A percentile compares a stretch with the other conserved stretches of the same genome.
Evolutionary conservation across 2,113 vertebrate genomes (phyloP).

Genomic region (Anhinga rufa): DNA sequence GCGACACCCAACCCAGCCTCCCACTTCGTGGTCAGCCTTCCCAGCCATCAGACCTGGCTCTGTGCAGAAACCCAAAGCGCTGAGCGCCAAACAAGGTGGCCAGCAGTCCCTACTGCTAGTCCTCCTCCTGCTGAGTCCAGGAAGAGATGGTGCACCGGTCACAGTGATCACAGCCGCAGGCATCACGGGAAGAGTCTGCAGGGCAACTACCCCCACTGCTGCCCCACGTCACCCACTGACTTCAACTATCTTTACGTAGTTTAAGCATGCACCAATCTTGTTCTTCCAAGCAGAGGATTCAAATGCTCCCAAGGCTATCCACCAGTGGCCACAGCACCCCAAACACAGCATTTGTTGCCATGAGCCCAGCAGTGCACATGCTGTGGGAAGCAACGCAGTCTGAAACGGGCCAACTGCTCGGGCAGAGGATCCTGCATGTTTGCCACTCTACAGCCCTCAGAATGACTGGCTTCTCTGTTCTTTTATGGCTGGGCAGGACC

Average conservation of each 20-base stretch:
- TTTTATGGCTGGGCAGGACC: neutral
- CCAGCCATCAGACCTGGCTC: neutral
- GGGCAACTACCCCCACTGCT: neutral
- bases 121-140: neutral
- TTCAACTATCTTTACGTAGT: accelerated
- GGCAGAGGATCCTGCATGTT: neutral
- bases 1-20: neutral
- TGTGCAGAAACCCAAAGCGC: neutral
- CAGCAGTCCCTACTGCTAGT: accelerated
- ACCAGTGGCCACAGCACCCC: neutral
- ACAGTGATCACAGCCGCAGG: neutral
- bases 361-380: neutral
- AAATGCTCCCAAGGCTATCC: neutral
- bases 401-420: neutral
- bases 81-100: accelerated
- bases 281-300: neutral
- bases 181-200: too few species aligned
- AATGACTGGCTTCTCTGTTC: neutral
- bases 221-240: neutral
- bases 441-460: neutral
- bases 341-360: accelerated
- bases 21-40: too few species aligned
- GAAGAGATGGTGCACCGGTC: accelerated
- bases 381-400: neutral
- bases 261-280: accelerated